Conservation (phyloP, 2,113 vertebrate genomes). For the Aphyosemion australe region DNA sequence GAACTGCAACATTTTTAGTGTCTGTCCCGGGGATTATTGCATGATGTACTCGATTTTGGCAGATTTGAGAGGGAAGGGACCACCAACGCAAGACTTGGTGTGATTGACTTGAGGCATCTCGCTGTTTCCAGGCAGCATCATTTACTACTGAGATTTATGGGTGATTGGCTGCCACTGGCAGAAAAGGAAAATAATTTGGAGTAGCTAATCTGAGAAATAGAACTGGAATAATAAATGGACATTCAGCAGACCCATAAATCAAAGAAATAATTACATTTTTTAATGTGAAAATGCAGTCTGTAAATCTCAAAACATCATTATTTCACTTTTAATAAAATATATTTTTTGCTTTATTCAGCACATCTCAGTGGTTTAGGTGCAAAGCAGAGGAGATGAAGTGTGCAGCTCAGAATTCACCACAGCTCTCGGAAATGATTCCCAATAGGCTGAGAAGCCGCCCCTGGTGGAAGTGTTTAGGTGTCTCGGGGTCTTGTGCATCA, state of each 20-base stretch:
- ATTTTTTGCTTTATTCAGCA: neutral
- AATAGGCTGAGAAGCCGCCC: neutral
- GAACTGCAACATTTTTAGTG: conserved; percentile 4
- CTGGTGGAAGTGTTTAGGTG: neutral
- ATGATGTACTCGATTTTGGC: conserved; percentile 13
- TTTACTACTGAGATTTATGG: conserved; percentile 29
- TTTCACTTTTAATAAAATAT: neutral
- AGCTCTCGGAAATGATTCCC: neutral
- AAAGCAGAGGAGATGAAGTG: neutral
- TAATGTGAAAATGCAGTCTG: neutral
- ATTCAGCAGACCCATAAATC: neutral
- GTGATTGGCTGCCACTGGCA: neutral
- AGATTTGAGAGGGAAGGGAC: conserved; percentile 5
- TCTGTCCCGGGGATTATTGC: neutral
- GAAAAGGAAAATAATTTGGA: conserved; percentile 7
- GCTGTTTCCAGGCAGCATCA: conserved; percentile 25
- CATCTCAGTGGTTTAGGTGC: neutral
- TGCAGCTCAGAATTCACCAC: neutral
- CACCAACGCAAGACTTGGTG: neutral
- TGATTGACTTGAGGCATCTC: conserved; percentile 11
- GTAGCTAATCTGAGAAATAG: neutral
- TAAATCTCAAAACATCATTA: neutral
- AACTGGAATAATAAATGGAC: neutral
- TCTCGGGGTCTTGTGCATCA: neutral
- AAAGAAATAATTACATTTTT: neutral